Base-by-base conservation (phyloP, 2,888 invertebrate genomes). In the Chelonus formosanus region DNA sequence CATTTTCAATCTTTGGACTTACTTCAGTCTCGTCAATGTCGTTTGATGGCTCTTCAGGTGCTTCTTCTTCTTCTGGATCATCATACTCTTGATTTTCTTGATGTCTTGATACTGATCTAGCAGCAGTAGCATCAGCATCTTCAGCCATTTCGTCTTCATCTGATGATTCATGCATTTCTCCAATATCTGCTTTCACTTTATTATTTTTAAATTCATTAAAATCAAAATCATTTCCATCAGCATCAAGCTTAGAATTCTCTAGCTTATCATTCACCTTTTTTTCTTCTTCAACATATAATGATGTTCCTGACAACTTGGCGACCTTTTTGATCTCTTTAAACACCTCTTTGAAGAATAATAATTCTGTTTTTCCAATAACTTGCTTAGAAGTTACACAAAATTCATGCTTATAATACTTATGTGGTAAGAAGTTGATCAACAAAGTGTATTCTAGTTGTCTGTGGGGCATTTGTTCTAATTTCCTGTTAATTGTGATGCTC, bases 361-460 rank as follows among this genome's bases (percentile, higher is more conserved):
- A 88, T 78, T 94, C 92, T 86, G 97, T 91, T 76, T 91, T 91
- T 45, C 89, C 87, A 35, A 96, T 84, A 34, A 95, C 88, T 58
- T 88, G 85, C 48, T 87, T 85, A 0, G 95, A 93, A 59, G 88
- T 90, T 2, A 95, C 88, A 58, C 87, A 86, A 74, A 91, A 93
- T 59, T 92, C 89, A 3, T 89, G 87, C 75, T 91, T 90, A 79
- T 97, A 97, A 43, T 89, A 89, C 32, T 89, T 85, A 50, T 90
- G 85, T 0, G 94, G 92, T 62, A 97, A 85, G 80, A 95, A 95
- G 35, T 88, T 84, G 72, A 96, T 91, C 5, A 85, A 87, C 72
- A 97, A 81, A 0, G 87, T 88, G 71, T 93, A 94, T 56, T 88
- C 86, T 69, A 93, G 84, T 60, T 81, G 80, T 69, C 87, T 86